Evolutionary conservation across 64 coral and sea anemone genomes (phyloP).

Genomic region (Montipora efflorescens): DNA sequence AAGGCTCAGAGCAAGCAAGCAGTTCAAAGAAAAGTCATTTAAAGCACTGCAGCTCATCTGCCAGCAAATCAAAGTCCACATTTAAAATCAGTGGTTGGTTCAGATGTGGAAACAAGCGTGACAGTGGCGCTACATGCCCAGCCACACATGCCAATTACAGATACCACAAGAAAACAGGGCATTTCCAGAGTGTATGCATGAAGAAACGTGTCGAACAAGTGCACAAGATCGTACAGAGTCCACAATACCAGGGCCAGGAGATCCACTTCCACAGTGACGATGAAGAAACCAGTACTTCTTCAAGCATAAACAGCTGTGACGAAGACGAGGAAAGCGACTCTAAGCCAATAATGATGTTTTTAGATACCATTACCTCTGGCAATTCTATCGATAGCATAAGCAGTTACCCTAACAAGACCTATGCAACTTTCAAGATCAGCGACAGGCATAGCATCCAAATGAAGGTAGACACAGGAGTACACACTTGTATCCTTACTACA

Average conservation of each 20-base stretch:
- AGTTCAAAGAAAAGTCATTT: no score
- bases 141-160: no score
- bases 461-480: background rate
- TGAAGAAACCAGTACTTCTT: background rate
- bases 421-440: conserved; percentile 29
- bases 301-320: background rate
- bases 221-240: no score
- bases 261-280: background rate
- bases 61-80: no score
- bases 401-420: conserved; percentile 53
- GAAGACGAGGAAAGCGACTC: background rate
- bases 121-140: no score
- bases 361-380: background rate
- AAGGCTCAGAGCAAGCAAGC: no score
- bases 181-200: no score
- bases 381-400: conserved; percentile 23
- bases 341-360: conserved; percentile 46
- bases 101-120: no score
- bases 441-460: background rate
- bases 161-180: no score
- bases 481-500: conserved; percentile 47
- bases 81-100: no score
- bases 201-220: no score
- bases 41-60: no score
- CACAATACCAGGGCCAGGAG: background rate